These are phyloP conservation scores for Phymanthus crucifer DNA, from an alignment of 92 coral and sea anemone species.

Conservation along the genomic window DNA sequence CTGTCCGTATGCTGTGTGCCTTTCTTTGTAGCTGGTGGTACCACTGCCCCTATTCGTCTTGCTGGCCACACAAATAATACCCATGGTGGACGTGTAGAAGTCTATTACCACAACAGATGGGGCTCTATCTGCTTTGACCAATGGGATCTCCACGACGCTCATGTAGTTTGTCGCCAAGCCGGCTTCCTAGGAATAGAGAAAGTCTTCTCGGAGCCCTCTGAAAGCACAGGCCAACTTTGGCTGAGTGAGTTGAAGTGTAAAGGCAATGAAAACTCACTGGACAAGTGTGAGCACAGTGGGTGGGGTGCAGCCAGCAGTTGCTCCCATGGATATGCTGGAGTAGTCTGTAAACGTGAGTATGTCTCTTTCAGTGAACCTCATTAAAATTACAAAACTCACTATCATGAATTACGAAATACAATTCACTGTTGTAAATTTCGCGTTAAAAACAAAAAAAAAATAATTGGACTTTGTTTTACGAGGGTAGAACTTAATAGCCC, in stretches of 20 bases:
- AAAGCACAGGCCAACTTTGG: background rate
- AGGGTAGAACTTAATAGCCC: too few relatives aligned
- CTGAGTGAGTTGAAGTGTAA: constrained; percentile 50
- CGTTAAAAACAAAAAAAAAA: too few relatives aligned
- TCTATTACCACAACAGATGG: constrained; percentile 47
- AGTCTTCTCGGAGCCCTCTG: constrained; percentile 22
- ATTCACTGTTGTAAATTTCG: too few relatives aligned
- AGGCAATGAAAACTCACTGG: constrained; percentile 58
- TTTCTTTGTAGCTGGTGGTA: constrained; percentile 38
- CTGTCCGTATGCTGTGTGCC: background rate
- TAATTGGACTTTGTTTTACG: too few relatives aligned
- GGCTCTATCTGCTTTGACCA: constrained; percentile 58
- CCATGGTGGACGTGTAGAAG: constrained; percentile 51
- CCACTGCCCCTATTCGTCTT: constrained; percentile 51
- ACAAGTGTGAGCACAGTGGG: constrained; percentile 37
- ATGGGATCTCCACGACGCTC: constrained; percentile 74
- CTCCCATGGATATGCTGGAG: constrained; percentile 69
- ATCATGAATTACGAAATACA: too few relatives aligned
- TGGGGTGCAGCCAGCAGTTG: constrained; percentile 54
- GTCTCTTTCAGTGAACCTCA: too few relatives aligned
- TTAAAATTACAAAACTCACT: too few relatives aligned
- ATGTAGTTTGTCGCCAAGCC: constrained; percentile 68
- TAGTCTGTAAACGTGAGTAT: constrained; percentile 65
- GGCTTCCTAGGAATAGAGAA: constrained; percentile 50
- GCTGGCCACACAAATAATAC: constrained; percentile 18